Evolutionary conservation across 2,797 vertebrate species (phyloP), one percentile per base, ranked within the genome.

Genomic region (Chaunax sp.): DNA sequence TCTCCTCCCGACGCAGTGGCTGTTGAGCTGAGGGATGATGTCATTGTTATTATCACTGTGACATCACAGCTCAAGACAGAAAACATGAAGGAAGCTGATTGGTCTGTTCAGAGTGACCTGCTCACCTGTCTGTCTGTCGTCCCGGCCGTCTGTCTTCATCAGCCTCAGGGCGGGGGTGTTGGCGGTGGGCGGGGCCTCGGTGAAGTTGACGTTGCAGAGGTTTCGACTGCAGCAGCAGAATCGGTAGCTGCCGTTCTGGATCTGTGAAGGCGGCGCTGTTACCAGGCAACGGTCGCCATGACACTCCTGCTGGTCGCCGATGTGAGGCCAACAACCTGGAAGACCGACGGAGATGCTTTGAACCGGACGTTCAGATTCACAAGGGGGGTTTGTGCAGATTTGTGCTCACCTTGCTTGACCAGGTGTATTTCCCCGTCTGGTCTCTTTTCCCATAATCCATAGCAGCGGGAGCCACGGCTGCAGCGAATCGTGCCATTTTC

Each of bases 211-310:
- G 67, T 99, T 99, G 90, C 97, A 99, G 87, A 98, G 90, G 84
- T 97, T 92, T 2, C 89, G 93, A 69, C 93, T 95, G 85, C 97
- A 99, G 92, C 97, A 99, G 88, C 97, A 99, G 90, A 98, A 98
- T 23, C 95, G 93, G 2, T 96, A 97, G 5, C 93, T 97, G 62
- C 95, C 94, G 70, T 96, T 97, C 83, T 96, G 96, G 82, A 96
- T 93, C 86, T 94, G 92, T 22, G 95, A 94, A 5, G 95, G 95
- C 0, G 93, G 92, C 16, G 91, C 94, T 15, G 95, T 95, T 61
- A 97, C 95, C 57, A 97, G 94, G 66, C 97, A 99, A 87, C 95
- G 96, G 79, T 96, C 93, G 51, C 93, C 93, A 64, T 94, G 92
- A 89, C 97, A 99, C 69, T 97, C 95, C 72, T 95, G 95, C 51